A percentile compares a stretch with the other conserved stretches of the same genome.
Conservation (phyloP, 2,797 vertebrate species). For the Sebastes minor region DNA sequence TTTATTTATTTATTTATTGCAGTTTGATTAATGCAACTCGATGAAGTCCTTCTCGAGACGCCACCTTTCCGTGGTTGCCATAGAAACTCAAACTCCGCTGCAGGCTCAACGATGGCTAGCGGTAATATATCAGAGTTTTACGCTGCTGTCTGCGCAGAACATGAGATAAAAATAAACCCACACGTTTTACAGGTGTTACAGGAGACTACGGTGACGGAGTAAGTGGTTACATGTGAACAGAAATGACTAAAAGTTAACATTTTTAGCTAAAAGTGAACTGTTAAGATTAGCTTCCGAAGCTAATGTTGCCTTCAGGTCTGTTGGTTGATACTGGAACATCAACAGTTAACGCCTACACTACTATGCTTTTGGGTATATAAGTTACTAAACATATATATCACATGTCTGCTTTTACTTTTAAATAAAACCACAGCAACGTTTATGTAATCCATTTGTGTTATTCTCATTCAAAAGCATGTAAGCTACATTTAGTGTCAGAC, state of each 20-base stretch:
- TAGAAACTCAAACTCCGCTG: background rate
- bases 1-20: no score
- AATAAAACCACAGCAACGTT: no score
- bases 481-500: no score
- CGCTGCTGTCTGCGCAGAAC: constrained; percentile 68
- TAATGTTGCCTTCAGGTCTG: constrained; percentile 12
- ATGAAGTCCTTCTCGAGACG: background rate
- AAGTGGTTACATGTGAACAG: background rate
- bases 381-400: background rate
- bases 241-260: background rate
- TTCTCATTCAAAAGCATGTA: no score
- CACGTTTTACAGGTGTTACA: constrained; percentile 74
- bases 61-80: constrained; percentile 8
- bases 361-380: background rate
- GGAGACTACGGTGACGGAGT: constrained; percentile 49
- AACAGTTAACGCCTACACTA: background rate
- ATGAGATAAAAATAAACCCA: constrained; percentile 66
- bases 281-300: background rate
- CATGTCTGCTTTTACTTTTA: background rate
- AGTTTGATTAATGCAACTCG: no score
- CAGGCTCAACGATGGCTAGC: accelerated
- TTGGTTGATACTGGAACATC: background rate
- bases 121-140: constrained; percentile 58
- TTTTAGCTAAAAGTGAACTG: background rate
- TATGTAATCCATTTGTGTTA: no score